phyloP scores from a whole-genome alignment of 2,797 vertebrate species.

The Acrossocheilus fasciatus region DNA sequence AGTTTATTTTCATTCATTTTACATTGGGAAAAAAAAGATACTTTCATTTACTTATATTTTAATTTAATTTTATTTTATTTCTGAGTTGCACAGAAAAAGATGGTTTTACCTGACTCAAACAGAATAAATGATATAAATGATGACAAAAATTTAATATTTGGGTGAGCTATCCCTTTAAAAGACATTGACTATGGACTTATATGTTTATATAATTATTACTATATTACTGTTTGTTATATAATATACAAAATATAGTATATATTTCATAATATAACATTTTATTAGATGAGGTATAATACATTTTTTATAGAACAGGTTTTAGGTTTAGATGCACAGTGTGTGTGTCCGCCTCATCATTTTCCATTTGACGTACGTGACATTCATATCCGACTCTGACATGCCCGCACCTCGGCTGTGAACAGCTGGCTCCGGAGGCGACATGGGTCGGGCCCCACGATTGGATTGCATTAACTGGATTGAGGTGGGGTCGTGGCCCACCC shows the following conservation, averaged over 20 bases:
- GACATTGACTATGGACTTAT: no score
- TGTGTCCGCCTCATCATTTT: conserved; percentile 20
- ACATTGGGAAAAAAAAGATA: not conserved
- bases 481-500: conserved; percentile 62
- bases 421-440: conserved; percentile 61
- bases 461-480: conserved; percentile 68
- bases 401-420: conserved; percentile 15
- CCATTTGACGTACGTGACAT: conserved; percentile 26
- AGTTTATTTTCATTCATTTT: not conserved
- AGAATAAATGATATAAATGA: not conserved
- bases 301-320: not conserved
- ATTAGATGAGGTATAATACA: no score
- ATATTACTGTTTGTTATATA: no score
- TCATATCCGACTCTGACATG: conserved; percentile 34
- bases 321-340: not conserved
- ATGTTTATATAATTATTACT: no score
- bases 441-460: conserved; percentile 63
- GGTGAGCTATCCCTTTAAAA: no score
- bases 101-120: no score
- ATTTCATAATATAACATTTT: no score
- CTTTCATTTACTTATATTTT: no score
- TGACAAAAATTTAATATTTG: no score
- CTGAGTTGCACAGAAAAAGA: no score
- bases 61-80: no score
- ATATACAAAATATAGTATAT: no score